Evolutionary conservation across 2,797 vertebrate species (phyloP).

Genomic region (Melanotaenia pygmaea): DNA sequence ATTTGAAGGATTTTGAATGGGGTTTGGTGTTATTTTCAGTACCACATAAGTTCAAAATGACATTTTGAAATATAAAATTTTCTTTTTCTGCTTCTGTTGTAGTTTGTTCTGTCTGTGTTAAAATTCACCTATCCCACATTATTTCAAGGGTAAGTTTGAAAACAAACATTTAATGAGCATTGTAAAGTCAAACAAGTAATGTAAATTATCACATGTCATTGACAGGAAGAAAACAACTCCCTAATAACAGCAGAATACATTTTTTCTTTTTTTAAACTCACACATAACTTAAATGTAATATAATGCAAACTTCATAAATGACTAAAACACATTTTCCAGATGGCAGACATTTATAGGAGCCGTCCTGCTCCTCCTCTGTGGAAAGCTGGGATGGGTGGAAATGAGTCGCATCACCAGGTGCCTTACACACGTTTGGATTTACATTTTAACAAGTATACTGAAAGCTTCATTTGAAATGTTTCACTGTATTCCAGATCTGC

Average conservation of each 20-base stretch:
- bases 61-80: neutral
- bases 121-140: conserved; percentile 97
- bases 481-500: conserved; percentile 81
- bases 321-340: conserved; percentile 68
- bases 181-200: neutral
- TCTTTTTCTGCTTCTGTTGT: conserved; percentile 13
- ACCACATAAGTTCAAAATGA: neutral
- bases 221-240: too few relatives aligned
- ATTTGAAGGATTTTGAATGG: neutral
- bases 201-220: too few relatives aligned
- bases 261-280: too few relatives aligned
- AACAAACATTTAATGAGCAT: neutral
- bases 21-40: neutral
- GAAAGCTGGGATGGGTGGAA: conserved; percentile 93
- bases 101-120: conserved; percentile 96
- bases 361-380: conserved; percentile 87
- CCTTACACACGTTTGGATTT: too few relatives aligned
- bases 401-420: conserved; percentile 89
- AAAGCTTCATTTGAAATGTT: neutral
- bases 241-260: too few relatives aligned
- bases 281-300: too few relatives aligned
- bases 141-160: conserved; percentile 95
- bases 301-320: too few relatives aligned
- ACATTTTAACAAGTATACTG: accelerated
- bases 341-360: conserved; percentile 93